Evolutionary conservation across 2,888 invertebrate genomes (phyloP).

Genomic region (Nemotelus nigrinus): DNA sequence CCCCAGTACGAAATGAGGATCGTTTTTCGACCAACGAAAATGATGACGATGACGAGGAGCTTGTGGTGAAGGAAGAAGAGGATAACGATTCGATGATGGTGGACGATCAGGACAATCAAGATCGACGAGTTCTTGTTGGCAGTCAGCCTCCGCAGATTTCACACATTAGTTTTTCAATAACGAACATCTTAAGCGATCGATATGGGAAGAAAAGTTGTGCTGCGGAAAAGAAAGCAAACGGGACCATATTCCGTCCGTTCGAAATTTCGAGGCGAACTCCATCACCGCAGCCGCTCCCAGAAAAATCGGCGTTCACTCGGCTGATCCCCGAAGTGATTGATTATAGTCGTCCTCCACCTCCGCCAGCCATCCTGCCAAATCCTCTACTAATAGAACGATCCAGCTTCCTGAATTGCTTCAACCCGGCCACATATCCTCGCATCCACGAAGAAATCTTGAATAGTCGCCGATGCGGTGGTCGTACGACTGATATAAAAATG

Average conservation of each 20-base stretch:
- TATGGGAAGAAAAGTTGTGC: conserved; percentile 56
- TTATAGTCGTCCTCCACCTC: conserved; percentile 56
- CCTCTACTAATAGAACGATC: conserved; percentile 63
- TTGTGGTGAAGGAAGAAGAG: conserved; percentile 62
- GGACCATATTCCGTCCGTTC: conserved; percentile 61
- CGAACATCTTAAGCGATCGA: conserved; percentile 64
- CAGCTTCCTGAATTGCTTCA: conserved; percentile 63
- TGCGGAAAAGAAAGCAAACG: conserved; percentile 24
- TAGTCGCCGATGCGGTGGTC: conserved; percentile 54
- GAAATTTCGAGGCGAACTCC: conserved; percentile 53
- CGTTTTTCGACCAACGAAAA: conserved; percentile 55
- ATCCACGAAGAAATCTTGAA: conserved; percentile 64
- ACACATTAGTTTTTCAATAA: conserved; percentile 62
- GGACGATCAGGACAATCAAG: conserved; percentile 53
- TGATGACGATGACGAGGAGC: conserved; percentile 62
- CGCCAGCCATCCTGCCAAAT: conserved; percentile 51
- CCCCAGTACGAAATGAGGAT: conserved; percentile 43
- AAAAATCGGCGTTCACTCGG: conserved; percentile 61
- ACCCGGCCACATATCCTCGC: conserved; percentile 63
- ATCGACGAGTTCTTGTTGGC: conserved; percentile 34
- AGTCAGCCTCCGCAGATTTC: conserved; percentile 50
- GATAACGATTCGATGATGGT: conserved; percentile 57
- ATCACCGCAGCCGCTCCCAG: conserved; percentile 48
- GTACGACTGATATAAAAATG: conserved; percentile 58
- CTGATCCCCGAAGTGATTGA: conserved; percentile 60